Conservation (phyloP, 2,888 invertebrate genomes). For the Dione vanillae region DNA sequence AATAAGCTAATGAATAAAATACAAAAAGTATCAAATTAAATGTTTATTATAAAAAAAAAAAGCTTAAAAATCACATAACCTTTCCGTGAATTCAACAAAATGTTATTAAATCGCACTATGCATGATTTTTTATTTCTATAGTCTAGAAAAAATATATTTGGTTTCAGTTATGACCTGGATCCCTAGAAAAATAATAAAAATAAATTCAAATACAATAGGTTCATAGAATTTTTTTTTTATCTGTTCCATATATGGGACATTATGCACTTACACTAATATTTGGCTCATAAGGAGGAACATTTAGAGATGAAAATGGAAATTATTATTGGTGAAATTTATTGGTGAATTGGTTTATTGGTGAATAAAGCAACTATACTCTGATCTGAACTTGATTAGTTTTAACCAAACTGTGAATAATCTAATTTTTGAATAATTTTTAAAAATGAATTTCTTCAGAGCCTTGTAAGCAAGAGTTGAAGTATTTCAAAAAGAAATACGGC, state of each 20-base stretch:
- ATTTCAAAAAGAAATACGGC: conserved; percentile 77
- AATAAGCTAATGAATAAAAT: too few species aligned
- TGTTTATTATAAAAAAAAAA: too few species aligned
- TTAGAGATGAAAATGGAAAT: neutral
- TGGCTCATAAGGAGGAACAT: neutral
- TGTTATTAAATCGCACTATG: too few species aligned
- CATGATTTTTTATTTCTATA: conserved; percentile 37
- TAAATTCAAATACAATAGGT: neutral
- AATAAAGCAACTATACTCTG: too few species aligned
- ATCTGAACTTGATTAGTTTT: too few species aligned
- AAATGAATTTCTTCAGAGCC: conserved; percentile 60
- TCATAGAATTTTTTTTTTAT: neutral
- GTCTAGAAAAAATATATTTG: neutral
- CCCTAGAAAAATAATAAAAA: neutral
- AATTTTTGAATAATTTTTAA: too few species aligned
- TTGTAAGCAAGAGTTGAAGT: conserved; percentile 70
- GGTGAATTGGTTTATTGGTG: too few species aligned
- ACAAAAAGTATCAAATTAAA: too few species aligned
- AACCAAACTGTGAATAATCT: too few species aligned
- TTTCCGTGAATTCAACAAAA: too few species aligned
- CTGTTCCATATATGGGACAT: neutral
- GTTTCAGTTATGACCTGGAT: neutral
- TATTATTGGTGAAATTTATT: neutral
- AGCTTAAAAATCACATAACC: too few species aligned
- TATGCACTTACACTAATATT: neutral